phyloP scores from a whole-genome alignment of 1,140 invertebrate species.

The Coenobita brevimanus region DNA sequence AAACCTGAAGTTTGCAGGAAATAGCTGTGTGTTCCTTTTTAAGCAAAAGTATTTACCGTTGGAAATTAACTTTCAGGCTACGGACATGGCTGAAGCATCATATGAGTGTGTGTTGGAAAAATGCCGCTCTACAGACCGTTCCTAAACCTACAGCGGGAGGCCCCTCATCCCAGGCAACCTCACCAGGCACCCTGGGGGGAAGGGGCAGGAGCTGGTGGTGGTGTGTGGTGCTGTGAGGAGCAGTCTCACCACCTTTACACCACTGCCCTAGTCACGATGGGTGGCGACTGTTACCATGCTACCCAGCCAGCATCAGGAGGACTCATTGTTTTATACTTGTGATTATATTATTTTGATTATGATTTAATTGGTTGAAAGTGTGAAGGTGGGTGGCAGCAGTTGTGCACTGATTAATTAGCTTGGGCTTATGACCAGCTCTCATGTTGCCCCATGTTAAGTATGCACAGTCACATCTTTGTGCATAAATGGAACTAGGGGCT shows the following conservation, averaged over 20 bases:
- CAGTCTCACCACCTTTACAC: neutral
- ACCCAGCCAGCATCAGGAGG: conserved; percentile 54
- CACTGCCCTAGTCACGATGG: conserved; percentile 57
- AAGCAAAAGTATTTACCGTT: too few species aligned
- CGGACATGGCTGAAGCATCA: conserved; percentile 91
- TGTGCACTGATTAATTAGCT: conserved; percentile 53
- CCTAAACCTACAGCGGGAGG: conserved; percentile 77
- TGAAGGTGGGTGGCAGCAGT: conserved; percentile 57
- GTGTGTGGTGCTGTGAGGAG: too few species aligned
- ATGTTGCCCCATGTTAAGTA: neutral
- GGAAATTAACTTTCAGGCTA: conserved; percentile 83
- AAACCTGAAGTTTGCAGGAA: too few species aligned
- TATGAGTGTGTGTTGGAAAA: conserved; percentile 94
- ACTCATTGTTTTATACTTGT: conserved; percentile 60
- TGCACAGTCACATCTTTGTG: neutral
- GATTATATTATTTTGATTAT: conserved; percentile 62
- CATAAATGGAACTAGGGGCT: neutral
- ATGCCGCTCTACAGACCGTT: conserved; percentile 91
- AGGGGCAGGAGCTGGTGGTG: conserved; percentile 25
- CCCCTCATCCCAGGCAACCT: conserved; percentile 13
- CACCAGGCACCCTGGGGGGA: conserved; percentile 17
- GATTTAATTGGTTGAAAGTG: conserved; percentile 46
- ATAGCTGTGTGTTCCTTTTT: too few species aligned
- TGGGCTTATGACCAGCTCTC: neutral
- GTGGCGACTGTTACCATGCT: conserved; percentile 50